Evolutionary conservation across 1,140 invertebrate genomes (phyloP).

Genomic region (Drosophila pachea): DNA sequence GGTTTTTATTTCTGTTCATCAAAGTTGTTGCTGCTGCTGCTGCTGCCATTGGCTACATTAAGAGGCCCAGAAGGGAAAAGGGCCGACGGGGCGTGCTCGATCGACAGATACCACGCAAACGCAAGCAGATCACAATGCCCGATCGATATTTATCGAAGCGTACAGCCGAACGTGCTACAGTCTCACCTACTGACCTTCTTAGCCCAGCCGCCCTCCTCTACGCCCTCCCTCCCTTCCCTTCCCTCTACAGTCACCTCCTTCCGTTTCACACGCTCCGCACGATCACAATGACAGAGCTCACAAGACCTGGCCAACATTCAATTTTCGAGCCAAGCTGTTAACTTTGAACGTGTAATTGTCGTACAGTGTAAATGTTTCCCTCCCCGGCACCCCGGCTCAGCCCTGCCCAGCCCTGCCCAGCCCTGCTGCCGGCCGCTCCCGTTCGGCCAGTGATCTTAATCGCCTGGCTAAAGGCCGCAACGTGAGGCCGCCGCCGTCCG

Average conservation of each 20-base stretch:
- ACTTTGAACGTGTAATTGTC: constrained; percentile 38
- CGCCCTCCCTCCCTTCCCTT: neutral
- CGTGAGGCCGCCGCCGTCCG: no score
- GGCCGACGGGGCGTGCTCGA: no score
- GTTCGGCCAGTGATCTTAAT: constrained; percentile 29
- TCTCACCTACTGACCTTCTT: neutral
- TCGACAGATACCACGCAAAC: neutral
- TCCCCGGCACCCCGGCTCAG: no score
- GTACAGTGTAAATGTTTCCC: neutral
- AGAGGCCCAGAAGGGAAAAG: neutral
- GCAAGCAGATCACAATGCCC: no score
- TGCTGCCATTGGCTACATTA: constrained; percentile 25
- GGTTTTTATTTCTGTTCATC: constrained; percentile 27
- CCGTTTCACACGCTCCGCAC: neutral
- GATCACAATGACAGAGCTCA: neutral
- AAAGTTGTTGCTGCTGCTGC: constrained; percentile 5
- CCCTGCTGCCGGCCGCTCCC: neutral
- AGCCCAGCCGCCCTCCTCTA: neutral
- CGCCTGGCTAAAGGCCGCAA: constrained; percentile 30
- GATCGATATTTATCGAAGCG: neutral
- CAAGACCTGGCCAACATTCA: constrained; percentile 31
- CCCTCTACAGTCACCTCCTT: neutral
- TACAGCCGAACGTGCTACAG: neutral
- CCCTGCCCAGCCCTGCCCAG: neutral
- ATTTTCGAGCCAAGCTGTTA: constrained; percentile 32